phyloP scores from a whole-genome alignment of 92 coral and sea anemone species.

The Bergia puertoricense region DNA sequence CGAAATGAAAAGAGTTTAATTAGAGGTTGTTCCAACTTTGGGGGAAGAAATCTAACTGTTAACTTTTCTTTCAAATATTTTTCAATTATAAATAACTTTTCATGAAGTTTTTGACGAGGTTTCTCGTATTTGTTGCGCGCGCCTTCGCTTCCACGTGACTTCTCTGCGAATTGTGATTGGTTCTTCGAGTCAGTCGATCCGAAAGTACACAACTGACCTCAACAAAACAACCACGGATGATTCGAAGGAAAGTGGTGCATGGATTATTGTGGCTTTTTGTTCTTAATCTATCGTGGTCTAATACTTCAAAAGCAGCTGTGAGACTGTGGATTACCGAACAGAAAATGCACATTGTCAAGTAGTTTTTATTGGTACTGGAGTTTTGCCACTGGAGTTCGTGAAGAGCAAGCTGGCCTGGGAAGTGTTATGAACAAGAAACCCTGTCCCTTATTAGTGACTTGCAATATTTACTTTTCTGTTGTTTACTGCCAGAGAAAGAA shows the following conservation, averaged over 20 bases:
- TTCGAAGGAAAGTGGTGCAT: neutral
- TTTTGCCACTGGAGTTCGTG: neutral
- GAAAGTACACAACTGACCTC: conserved; percentile 8
- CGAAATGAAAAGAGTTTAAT: too few relatives aligned
- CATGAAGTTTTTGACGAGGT: too few relatives aligned
- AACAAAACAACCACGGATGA: conserved; percentile 1
- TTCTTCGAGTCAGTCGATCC: neutral
- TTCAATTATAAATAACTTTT: too few relatives aligned
- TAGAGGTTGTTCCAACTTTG: too few relatives aligned
- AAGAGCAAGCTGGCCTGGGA: neutral
- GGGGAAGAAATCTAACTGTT: too few relatives aligned
- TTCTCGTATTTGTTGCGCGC: conserved; percentile 17
- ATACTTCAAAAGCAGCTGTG: neutral
- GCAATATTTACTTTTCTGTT: conserved; percentile 35
- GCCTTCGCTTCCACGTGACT: conserved; percentile 28
- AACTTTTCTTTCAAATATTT: too few relatives aligned
- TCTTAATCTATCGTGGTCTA: conserved; percentile 1
- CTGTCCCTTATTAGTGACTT: neutral
- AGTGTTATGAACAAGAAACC: conserved; percentile 16
- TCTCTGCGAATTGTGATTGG: conserved; percentile 28
- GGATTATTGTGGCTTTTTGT: conserved; percentile 11
- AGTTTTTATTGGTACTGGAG: neutral
- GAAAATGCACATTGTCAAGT: conserved; percentile 23
- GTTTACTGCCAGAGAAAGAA: conserved; percentile 8
- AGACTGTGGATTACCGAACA: neutral